phyloP scores from a whole-genome alignment of 2,797 vertebrate genomes.

The Hypotaenidia okinawae region DNA sequence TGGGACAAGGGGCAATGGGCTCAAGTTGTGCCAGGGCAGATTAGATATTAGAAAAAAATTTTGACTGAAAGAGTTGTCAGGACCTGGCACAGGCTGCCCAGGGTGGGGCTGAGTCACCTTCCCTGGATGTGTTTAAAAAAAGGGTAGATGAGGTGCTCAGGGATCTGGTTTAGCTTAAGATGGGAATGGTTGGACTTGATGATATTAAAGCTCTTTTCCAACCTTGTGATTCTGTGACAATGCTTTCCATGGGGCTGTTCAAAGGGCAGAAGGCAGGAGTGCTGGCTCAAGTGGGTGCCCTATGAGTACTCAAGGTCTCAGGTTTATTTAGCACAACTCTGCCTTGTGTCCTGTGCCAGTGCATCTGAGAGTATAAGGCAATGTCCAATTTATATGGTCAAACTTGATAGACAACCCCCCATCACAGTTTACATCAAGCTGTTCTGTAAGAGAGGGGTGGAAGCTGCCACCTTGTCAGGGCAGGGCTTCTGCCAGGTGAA shows the following conservation, averaged over 20 bases:
- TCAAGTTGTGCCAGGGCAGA: too few species aligned
- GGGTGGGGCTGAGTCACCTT: too few species aligned
- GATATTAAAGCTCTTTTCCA: too few species aligned
- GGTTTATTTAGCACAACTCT: not conserved
- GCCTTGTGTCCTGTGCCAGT: not conserved
- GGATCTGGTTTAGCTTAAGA: too few species aligned
- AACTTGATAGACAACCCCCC: not conserved
- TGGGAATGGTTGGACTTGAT: too few species aligned
- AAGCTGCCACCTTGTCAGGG: not conserved
- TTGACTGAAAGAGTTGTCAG: too few species aligned
- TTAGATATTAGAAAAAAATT: too few species aligned
- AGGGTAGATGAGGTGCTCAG: too few species aligned
- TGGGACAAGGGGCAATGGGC: too few species aligned
- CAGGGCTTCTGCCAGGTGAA: not conserved
- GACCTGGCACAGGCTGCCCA: too few species aligned
- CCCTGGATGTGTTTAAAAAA: too few species aligned
- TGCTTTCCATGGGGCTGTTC: not conserved
- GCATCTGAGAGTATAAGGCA: not conserved
- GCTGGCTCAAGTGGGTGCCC: not conserved
- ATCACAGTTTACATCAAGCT: fast-evolving
- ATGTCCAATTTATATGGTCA: not conserved
- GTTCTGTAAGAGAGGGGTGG: not conserved
- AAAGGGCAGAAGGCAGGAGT: not conserved
- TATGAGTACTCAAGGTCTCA: fast-evolving
- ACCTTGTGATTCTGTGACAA: too few species aligned